phyloP scores from a whole-genome alignment of 2,113 vertebrate genomes.

The Perccottus glenii region DNA sequence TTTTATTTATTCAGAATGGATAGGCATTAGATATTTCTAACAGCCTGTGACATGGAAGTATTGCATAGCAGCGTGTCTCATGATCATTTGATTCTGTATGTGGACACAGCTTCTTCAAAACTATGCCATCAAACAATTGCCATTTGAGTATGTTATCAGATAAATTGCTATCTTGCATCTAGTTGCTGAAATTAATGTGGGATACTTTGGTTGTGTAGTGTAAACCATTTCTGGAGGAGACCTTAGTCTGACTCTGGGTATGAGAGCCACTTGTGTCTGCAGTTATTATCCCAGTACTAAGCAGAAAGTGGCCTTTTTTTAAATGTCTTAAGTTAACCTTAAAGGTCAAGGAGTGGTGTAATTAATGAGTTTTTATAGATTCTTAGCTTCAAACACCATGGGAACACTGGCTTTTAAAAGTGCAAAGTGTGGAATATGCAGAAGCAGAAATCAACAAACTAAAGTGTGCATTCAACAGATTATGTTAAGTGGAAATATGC shows the following conservation, averaged over 20 bases:
- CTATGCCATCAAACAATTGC: too few species aligned
- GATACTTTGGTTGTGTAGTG: not conserved
- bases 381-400: constrained; percentile 20
- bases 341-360: constrained; percentile 34
- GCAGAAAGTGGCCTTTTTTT: constrained; percentile 37
- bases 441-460: constrained; percentile 17
- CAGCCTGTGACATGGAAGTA: too few species aligned
- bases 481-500: too few species aligned
- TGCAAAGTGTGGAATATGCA: constrained; percentile 32
- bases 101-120: too few species aligned
- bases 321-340: constrained; percentile 23
- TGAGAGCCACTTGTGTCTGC: not conserved
- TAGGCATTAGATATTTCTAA: too few species aligned
- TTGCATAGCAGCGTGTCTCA: too few species aligned
- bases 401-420: constrained; percentile 40
- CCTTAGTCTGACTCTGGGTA: constrained; percentile 1
- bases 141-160: too few species aligned
- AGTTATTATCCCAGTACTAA: constrained; percentile 21
- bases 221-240: not conserved
- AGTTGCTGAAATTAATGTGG: too few species aligned
- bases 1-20: not conserved
- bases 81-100: too few species aligned
- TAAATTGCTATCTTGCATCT: too few species aligned
- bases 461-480: not conserved
- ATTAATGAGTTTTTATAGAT: constrained; percentile 42